A percentile compares a stretch with the other conserved stretches of the same genome.
phyloP scores from a whole-genome alignment of 2,113 vertebrate species.

The Dicerorhinus sumatrensis region DNA sequence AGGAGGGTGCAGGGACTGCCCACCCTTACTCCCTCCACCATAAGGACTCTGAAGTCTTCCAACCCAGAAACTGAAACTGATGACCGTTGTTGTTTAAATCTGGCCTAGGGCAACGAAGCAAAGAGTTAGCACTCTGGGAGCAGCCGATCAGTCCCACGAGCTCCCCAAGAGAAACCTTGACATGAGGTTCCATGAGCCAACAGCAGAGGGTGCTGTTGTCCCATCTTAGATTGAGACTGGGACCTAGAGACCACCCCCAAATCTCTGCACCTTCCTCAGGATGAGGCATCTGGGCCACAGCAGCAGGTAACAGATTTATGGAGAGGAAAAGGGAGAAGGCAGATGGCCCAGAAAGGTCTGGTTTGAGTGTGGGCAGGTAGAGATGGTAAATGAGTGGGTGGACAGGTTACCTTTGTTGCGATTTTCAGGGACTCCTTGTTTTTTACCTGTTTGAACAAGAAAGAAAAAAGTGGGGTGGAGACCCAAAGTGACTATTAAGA shows the following conservation, averaged over 20 bases:
- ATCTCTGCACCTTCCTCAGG: slow-evolving; percentile 93
- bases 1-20: slow-evolving; percentile 84
- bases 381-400: slow-evolving; percentile 90
- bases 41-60: neutral
- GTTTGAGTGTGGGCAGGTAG: slow-evolving; percentile 83
- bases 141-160: neutral
- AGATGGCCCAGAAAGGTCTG: slow-evolving; percentile 84
- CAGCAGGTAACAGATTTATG: slow-evolving; percentile 89
- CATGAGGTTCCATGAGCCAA: neutral
- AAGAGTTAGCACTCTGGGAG: slow-evolving; percentile 15
- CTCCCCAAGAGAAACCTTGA: neutral
- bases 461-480: slow-evolving; percentile 88
- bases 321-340: slow-evolving; percentile 84
- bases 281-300: slow-evolving; percentile 90
- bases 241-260: neutral
- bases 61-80: neutral
- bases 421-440: slow-evolving; percentile 99
- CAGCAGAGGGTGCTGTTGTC: slow-evolving; percentile 70
- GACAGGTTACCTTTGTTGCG: slow-evolving; percentile 99
- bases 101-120: neutral
- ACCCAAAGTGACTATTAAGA: slow-evolving; percentile 71
- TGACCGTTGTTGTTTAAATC: neutral
- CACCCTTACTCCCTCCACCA: slow-evolving; percentile 78
- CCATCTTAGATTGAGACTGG: slow-evolving; percentile 49
- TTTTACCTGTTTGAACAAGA: slow-evolving; percentile 99